Percentiles rank a stretch among this genome's conserved stretches.
phyloP scores from a whole-genome alignment of 2,888 invertebrate genomes.

The Patella caerulea region DNA sequence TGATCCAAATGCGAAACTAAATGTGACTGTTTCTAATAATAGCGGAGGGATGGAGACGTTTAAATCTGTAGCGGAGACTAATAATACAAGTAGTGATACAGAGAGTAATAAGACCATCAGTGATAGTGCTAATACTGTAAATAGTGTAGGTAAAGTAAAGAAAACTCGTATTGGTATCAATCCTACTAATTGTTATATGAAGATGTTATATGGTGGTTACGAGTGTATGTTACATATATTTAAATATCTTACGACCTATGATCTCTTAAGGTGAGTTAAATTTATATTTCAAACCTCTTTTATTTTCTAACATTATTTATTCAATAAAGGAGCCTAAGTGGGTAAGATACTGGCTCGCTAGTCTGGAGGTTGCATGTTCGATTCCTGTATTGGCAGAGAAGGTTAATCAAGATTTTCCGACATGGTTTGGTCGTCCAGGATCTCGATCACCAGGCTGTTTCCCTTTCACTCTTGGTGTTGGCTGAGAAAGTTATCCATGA shows the following conservation, averaged over 20 bases:
- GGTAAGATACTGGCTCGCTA: no score
- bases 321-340: no score
- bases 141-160: not conserved
- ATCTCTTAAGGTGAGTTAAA: conserved; percentile 55
- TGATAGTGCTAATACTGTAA: conserved; percentile 1
- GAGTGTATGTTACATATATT: conserved; percentile 62
- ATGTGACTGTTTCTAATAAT: conserved; percentile 45
- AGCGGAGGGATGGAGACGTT: conserved; percentile 19
- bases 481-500: no score
- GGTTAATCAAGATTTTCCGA: no score
- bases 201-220: conserved; percentile 57
- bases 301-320: no score
- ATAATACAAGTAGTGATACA: conserved; percentile 15
- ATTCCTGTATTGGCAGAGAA: no score
- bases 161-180: conserved; percentile 16
- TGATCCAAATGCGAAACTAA: conserved; percentile 44
- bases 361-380: no score
- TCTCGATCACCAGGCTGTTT: no score
- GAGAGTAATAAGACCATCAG: conserved; percentile 23
- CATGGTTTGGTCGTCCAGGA: no score
- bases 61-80: not conserved
- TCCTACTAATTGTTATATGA: conserved; percentile 44
- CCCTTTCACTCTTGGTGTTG: no score
- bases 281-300: conserved; percentile 1
- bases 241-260: conserved; percentile 49